Evolutionary conservation across 2,888 invertebrate genomes (phyloP).

Genomic region (Melanostoma scalare): DNA sequence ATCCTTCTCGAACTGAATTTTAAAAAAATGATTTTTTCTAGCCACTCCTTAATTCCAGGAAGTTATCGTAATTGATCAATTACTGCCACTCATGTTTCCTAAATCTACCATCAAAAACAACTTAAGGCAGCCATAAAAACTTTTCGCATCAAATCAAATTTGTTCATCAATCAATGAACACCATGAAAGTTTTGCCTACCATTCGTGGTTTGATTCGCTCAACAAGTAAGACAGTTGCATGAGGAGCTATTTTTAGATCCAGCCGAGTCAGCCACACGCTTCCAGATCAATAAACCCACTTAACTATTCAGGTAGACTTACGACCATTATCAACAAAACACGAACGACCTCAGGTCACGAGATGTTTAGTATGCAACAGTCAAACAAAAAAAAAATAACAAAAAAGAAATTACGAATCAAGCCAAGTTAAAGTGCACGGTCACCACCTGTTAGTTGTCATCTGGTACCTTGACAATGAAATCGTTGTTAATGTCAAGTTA

Average conservation of each 20-base stretch:
- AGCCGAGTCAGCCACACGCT: neutral
- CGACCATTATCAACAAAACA: neutral
- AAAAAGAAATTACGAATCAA: neutral
- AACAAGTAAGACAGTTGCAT: constrained; percentile 28
- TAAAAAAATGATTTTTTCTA: too few relatives aligned
- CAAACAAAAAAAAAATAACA: too few relatives aligned
- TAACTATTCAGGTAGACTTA: constrained; percentile 3
- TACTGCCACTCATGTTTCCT: constrained; percentile 49
- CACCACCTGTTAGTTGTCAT: constrained; percentile 19
- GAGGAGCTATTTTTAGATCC: constrained; percentile 12
- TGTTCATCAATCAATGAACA: constrained; percentile 10
- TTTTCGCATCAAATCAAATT: constrained; percentile 42
- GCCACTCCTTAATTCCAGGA: neutral
- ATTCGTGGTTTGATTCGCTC: constrained; percentile 10
- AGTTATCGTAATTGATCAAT: constrained; percentile 41
- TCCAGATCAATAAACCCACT: constrained; percentile 24
- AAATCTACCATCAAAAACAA: constrained; percentile 32
- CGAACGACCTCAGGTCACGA: constrained; percentile 41
- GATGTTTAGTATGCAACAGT: constrained; percentile 35
- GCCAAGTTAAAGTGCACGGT: constrained; percentile 9
- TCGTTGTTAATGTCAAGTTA: constrained; percentile 5
- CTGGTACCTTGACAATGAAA: constrained; percentile 51
- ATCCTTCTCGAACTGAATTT: too few relatives aligned
- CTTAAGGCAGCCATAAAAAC: constrained; percentile 23
- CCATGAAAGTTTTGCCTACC: constrained; percentile 1